phyloP scores from a whole-genome alignment of 1,140 invertebrate genomes.

The Pectinophora gossypiella region DNA sequence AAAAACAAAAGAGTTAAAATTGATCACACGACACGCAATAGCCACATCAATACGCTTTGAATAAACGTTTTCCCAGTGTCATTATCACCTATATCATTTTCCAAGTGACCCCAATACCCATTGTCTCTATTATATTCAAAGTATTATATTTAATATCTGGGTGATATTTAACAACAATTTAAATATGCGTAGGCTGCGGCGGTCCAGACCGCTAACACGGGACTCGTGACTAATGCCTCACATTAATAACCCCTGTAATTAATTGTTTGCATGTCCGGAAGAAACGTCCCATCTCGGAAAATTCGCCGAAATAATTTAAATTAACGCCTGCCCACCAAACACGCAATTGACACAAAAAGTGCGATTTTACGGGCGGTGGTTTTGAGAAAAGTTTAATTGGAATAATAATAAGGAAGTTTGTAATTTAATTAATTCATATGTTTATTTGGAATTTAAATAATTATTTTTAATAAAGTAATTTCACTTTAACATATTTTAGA shows the following conservation, averaged over 20 bases:
- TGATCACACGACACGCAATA: too few species aligned
- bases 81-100: too few species aligned
- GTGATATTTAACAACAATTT: conserved; percentile 28
- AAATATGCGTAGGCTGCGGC: conserved; percentile 34
- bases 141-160: conserved; percentile 4
- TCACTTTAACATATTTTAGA: too few species aligned
- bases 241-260: conserved; percentile 69
- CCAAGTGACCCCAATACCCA: too few species aligned
- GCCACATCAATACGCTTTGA: too few species aligned
- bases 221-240: conserved; percentile 54
- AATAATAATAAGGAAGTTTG: background rate
- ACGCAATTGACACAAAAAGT: conserved; percentile 13
- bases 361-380: background rate
- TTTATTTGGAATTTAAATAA: too few species aligned
- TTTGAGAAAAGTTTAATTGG: background rate
- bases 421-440: too few species aligned
- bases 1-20: too few species aligned
- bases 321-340: conserved; percentile 33
- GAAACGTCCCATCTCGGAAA: conserved; percentile 43
- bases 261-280: conserved; percentile 70
- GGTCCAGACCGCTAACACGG: conserved; percentile 42
- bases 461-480: too few species aligned
- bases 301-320: conserved; percentile 51
- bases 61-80: too few species aligned
- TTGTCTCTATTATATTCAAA: background rate